Evolutionary conservation across 1,140 invertebrate species (phyloP), one percentile per base, ranked within the genome.

Genomic region (Pseudomyrmex sp.): DNA sequence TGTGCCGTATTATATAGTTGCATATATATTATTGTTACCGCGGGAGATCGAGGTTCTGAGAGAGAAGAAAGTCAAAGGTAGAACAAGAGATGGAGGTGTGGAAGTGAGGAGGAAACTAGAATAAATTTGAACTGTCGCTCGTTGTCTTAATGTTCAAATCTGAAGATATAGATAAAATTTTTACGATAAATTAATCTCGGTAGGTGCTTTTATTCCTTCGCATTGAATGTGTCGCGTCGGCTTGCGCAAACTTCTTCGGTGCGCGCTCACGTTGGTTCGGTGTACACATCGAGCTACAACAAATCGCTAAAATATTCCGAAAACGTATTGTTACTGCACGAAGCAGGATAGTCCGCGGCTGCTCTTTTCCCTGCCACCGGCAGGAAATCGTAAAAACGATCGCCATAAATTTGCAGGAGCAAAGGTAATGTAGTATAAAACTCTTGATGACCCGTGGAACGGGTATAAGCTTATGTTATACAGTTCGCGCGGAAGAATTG

Each of bases 351-450:
- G 13, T 15, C 61, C 23, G 23, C 12, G n/a, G 15, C 23, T 50
- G 26, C 73, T 20, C 48, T 12, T 52, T 44, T 23, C 18, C n/a
- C 46, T 65, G n/a, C 44, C 72, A n/a, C 23, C 5, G 13, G 48
- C 44, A 82, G 68, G 50, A 73, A 66, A 69, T 85, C 62, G 62
- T 66, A 62, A 35, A 35, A 85, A 83, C 62, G 80, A 74, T 83
- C 56, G 35, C 46, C 23, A 54, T 85, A 85, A 85, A 83, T 85
- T 20, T 48, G 44, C 12, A 5, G 20, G 48, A 62, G 44, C 54
- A 26, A 62, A 69, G 20, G 12, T 18, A 68, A 56, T 63, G 63
- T 65, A 61, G 69, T 18, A 72, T 35, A 80, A 75, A 83, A 59
- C 48, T 23, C 50, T 35, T 62, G 84, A 83, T 83, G 63, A 83